A percentile compares a stretch with the other conserved stretches of the same genome.
Evolutionary conservation across 1,140 invertebrate species (phyloP).

Genomic region (Diabrotica virgifera): DNA sequence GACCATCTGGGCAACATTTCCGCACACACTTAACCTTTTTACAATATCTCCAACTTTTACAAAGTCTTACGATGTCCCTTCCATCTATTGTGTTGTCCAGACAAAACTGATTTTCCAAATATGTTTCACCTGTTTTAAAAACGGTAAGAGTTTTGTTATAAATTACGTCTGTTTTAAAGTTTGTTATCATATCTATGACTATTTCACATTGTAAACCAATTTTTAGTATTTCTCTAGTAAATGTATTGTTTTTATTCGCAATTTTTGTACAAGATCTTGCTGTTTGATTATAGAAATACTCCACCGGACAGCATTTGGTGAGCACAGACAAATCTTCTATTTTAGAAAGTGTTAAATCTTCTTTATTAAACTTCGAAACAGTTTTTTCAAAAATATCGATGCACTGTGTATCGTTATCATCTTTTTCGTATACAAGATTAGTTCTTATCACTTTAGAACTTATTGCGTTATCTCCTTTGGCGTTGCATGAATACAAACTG

Average conservation of each 20-base stretch:
- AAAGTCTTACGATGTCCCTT: conserved; percentile 25
- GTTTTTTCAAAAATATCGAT: not conserved
- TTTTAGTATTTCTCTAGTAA: conserved; percentile 10
- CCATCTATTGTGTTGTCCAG: conserved; percentile 23
- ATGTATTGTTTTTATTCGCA: conserved; percentile 7
- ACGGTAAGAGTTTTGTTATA: conserved; percentile 2
- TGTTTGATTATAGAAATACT: conserved; percentile 20
- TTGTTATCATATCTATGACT: conserved; percentile 18
- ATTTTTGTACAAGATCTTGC: conserved; percentile 13
- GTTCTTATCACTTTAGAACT: no score
- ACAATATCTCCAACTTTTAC: conserved; percentile 26
- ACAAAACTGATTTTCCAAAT: conserved; percentile 23
- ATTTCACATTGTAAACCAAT: conserved; percentile 26
- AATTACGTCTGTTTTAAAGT: conserved; percentile 12
- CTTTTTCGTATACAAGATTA: no score
- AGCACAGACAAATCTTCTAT: not conserved
- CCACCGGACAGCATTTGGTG: conserved; percentile 28
- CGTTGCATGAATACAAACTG: not conserved
- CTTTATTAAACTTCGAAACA: not conserved
- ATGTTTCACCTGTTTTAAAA: not conserved
- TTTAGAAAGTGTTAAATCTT: not conserved
- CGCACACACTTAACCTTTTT: conserved; percentile 29
- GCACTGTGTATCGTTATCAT: not conserved
- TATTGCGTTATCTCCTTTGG: no score
- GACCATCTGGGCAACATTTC: conserved; percentile 40